A percentile compares a stretch with the other conserved stretches of the same genome.
Evolutionary conservation across 2,888 invertebrate species (phyloP).

Genomic region (Lithophane ornitopus): DNA sequence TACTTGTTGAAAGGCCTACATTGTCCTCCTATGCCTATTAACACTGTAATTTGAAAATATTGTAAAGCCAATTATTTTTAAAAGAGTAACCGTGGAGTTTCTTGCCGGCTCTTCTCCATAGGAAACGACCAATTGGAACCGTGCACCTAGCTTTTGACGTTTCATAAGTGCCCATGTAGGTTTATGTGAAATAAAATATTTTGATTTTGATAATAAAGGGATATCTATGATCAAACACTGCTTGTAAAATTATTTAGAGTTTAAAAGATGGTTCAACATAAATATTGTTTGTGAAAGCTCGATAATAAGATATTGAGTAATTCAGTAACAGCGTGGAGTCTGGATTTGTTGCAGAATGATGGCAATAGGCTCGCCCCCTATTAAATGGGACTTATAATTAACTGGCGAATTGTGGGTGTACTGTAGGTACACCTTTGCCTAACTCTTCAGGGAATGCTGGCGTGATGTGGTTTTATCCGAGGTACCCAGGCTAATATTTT

Average conservation of each 20-base stretch:
- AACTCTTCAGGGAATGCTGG: background rate
- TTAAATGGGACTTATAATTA: background rate
- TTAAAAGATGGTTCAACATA: constrained; percentile 27
- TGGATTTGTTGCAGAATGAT: background rate
- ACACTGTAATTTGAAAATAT: no score
- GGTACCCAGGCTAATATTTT: background rate
- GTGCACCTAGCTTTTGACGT: no score
- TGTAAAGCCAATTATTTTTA: no score
- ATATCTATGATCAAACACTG: constrained; percentile 30
- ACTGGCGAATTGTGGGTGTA: background rate
- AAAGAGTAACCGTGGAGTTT: no score
- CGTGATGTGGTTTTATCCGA: no score
- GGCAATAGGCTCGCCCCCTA: background rate
- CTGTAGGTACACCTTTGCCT: background rate
- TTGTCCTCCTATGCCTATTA: no score
- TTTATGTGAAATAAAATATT: no score
- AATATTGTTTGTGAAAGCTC: constrained; percentile 20
- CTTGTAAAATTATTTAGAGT: constrained; percentile 14
- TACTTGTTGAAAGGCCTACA: no score
- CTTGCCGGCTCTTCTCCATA: no score
- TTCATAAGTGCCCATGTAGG: no score
- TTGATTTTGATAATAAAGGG: no score
- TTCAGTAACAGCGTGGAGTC: background rate
- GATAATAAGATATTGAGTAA: background rate
- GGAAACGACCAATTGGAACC: no score